Evolutionary conservation across 2,888 invertebrate species (phyloP).

Genomic region (Eupithecia inturbata): DNA sequence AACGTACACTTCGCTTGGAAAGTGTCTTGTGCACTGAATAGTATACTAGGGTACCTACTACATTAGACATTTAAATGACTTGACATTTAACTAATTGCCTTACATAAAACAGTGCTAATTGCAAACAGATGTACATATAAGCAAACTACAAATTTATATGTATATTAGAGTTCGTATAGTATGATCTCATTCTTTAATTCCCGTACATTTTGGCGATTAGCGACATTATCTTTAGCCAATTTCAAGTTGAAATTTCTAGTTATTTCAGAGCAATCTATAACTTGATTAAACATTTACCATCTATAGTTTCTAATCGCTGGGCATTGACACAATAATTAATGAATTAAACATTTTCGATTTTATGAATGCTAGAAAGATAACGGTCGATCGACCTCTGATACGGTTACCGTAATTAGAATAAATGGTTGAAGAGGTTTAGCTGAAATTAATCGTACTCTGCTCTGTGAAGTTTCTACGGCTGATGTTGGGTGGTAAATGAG

Average conservation of each 20-base stretch:
- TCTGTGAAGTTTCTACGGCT: constrained; percentile 46
- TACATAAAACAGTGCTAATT: constrained; percentile 6
- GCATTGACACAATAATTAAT: constrained; percentile 66
- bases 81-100: constrained; percentile 14
- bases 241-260: background rate
- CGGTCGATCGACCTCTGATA: constrained; percentile 62
- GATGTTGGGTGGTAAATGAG: constrained; percentile 61
- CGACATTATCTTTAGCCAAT: background rate
- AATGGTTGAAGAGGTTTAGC: constrained; percentile 66
- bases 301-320: constrained; percentile 33
- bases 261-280: constrained; percentile 26
- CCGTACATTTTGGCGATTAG: background rate
- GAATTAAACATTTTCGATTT: constrained; percentile 74
- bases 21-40: background rate
- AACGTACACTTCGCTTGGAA: background rate
- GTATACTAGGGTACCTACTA: background rate
- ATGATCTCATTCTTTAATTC: background rate
- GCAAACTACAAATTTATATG: background rate
- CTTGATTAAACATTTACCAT: constrained; percentile 33
- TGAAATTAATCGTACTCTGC: constrained; percentile 62
- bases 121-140: background rate
- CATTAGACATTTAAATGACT: background rate
- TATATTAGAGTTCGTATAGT: background rate
- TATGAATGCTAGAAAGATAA: constrained; percentile 77
- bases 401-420: constrained; percentile 73